Conservation (phyloP, 2,113 vertebrate genomes). For the Cranoglanis bouderius region DNA sequence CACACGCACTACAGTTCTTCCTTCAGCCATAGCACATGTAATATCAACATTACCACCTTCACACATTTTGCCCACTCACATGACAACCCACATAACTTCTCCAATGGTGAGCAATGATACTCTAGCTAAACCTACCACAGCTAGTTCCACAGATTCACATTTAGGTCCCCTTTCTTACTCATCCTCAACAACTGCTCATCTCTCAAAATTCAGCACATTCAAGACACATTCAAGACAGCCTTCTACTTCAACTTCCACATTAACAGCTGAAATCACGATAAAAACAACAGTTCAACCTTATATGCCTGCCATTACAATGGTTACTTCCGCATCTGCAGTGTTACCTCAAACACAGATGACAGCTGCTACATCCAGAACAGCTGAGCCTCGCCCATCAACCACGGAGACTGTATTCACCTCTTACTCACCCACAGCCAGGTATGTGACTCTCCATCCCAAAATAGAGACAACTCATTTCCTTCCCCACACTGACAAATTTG, state of each 20-base stretch:
- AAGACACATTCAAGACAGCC: neutral
- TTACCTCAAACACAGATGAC: constrained; percentile 39
- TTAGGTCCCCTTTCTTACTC: constrained; percentile 44
- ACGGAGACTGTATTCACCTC: constrained; percentile 33
- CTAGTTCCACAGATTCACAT: constrained; percentile 50
- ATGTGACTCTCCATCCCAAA: constrained; percentile 39
- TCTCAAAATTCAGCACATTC: constrained; percentile 50
- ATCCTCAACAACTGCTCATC: constrained; percentile 54
- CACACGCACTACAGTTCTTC: constrained; percentile 43
- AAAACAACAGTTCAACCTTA: constrained; percentile 40
- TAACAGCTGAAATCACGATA: constrained; percentile 31
- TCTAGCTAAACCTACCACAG: constrained; percentile 39
- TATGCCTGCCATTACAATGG: constrained; percentile 47
- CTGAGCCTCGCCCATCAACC: constrained; percentile 42
- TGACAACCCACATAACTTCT: constrained; percentile 49
- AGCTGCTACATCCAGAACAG: constrained; percentile 48
- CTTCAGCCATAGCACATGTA: constrained; percentile 45
- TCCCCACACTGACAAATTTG: constrained; percentile 54
- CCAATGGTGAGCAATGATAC: constrained; percentile 38
- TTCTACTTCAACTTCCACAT: constrained; percentile 50
- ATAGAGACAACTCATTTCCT: constrained; percentile 53
- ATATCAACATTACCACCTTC: constrained; percentile 46
- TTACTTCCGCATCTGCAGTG: constrained; percentile 33
- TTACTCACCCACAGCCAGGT: constrained; percentile 52
- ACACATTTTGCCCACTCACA: constrained; percentile 45